Base-by-base conservation (phyloP, 2,797 vertebrate species). In the Epinephelus malabaricus region DNA sequence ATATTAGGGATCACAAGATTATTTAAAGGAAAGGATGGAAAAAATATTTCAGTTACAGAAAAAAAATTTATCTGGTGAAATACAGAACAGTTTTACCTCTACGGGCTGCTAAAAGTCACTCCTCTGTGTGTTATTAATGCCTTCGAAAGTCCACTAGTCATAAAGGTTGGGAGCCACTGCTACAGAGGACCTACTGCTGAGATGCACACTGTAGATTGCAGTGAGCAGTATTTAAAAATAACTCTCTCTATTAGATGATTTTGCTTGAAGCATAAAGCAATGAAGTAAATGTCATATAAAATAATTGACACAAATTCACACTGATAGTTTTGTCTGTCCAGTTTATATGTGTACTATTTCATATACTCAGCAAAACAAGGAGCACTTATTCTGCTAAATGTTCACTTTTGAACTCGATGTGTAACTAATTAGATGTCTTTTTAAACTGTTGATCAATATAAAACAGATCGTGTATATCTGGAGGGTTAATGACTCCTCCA, bases 311-410 rank as follows among this genome's bases (percentile, higher is more conserved):
- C 34, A 76, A 2, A 74, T 65, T 19, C 27, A 50, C 23, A 40
- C 8, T 27, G 38, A 59, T 70, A 2, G 13, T 69, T 76, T 49
- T 45, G 53, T 66, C 54, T 62, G 55, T 69, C 55, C 47, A 55
- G n/a, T 45, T 46, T 62, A 65, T 11, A 59, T 78, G 73, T 78
- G 71, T 71, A 65, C 1, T 50, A 13, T 38, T 73, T 66, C 25
- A 81, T 55, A 38, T 81, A 49, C 38, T 65, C 13, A 11, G 60
- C 13, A 45, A 79, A 65, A 77, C 38, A 56, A 61, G 54, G 21
- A 80, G 62, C 86, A 76, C 73, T 50, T 43, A 58, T 13, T 69
- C 50, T 63, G 46, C 19, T 79, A 64, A 73, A 79, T 68, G 43
- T 66, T 79, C 14, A 66, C 67, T 46, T 77, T 66, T 70, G 55